phyloP scores from a whole-genome alignment of 2,888 invertebrate genomes.

The Sesia apiformis region DNA sequence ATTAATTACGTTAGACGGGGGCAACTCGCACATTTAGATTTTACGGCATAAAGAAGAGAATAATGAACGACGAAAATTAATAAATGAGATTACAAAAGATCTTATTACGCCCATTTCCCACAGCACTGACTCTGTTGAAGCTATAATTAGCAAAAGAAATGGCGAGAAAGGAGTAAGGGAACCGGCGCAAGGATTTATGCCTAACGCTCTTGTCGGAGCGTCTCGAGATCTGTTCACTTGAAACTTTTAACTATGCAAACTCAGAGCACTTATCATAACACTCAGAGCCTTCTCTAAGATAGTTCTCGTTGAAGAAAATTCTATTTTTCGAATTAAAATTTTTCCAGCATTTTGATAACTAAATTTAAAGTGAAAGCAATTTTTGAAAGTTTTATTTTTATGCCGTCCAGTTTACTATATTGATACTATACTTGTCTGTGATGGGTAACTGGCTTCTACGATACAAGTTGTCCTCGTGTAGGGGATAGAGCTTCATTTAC shows the following conservation, averaged over 20 bases:
- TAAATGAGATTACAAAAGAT: constrained; percentile 59
- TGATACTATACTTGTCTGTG: too few species aligned
- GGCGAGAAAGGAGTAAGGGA: constrained; percentile 21
- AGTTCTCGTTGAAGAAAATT: too few species aligned
- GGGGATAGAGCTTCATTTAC: too few species aligned
- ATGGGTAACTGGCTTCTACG: too few species aligned
- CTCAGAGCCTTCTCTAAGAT: too few species aligned
- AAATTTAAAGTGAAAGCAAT: too few species aligned
- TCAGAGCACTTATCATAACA: background rate
- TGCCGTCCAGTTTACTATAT: too few species aligned
- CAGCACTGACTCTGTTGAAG: constrained; percentile 36
- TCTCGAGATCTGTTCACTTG: background rate
- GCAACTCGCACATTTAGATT: constrained; percentile 35
- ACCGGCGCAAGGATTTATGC: constrained; percentile 18
- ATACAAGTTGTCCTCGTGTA: too few species aligned
- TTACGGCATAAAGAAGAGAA: constrained; percentile 32
- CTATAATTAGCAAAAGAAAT: constrained; percentile 55
- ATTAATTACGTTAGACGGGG: constrained; percentile 5
- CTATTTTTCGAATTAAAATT: too few species aligned
- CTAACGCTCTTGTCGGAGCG: constrained; percentile 12
- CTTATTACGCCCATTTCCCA: constrained; percentile 55
- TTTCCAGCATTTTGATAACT: too few species aligned
- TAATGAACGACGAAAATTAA: constrained; percentile 42
- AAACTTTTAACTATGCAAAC: background rate
- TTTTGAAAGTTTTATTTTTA: too few species aligned